Base-by-base conservation (phyloP, 2,113 vertebrate genomes). In the Caranx melampygus region DNA sequence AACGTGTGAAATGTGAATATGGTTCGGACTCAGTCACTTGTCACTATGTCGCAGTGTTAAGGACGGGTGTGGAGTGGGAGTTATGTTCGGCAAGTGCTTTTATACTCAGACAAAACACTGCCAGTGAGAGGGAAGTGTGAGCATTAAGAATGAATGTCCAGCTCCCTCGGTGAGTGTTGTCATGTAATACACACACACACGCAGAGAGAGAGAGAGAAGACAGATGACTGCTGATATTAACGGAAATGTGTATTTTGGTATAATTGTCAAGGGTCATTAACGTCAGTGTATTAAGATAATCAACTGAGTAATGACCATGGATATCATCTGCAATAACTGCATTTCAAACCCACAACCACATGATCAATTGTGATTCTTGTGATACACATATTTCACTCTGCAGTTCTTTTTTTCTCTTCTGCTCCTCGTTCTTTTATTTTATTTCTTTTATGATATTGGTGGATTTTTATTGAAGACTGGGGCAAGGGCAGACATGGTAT, bases 401-500 rank as follows among this genome's bases (percentile, higher is more conserved):
- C 13, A 40, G 5, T 35, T 60, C 0, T 34, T 14, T 18, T 15
- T 33, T 37, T 4, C 0, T 40, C 69, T 6, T 7, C 1, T 14
- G 35, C 14, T 2, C 44, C 0, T 16, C 4, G 49, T 3, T 75
- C 45, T 51, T 10, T 72, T 34, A 73, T 15, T 68, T 59, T 51
- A 55, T 35, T 15, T 68, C 52, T 51, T 49, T 35, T 6, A 11
- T 52, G 51, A 7, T 44, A 59, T 71, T 45, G 10, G 60, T 85
- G 34, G 6, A 2, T 57, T 67, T 65, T 61, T 72, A 40, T n/a
- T 54, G 34, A 34, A 34, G 44, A 52, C 72, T 55, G 54, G 66
- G 15, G n/a, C 65, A 78, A 81, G 60, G 31, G 8, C 65, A 85
- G 37, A 72, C 16, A 31, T 58, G 52, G 16, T 79, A 59, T 65